Conservation (phyloP, 2,113 vertebrate genomes). For the Neoarius graeffei region DNA sequence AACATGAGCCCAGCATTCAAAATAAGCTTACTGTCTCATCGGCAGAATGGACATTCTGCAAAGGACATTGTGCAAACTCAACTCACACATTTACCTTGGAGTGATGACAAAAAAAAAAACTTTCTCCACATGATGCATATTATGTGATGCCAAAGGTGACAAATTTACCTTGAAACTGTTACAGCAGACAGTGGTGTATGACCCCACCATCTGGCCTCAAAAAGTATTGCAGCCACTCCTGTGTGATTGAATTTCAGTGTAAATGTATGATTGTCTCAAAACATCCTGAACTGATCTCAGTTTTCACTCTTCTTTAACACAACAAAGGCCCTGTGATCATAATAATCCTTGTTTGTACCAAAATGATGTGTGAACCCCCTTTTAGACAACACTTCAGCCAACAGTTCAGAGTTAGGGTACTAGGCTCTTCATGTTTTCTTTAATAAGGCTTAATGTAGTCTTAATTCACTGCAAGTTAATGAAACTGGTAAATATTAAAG, state of each 20-base stretch:
- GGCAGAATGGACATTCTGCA: not conserved
- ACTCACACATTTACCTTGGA: conserved; percentile 16
- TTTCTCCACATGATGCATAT: not conserved
- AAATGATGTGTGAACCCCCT: not conserved
- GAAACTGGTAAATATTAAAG: conserved; percentile 16
- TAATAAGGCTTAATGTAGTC: conserved; percentile 9
- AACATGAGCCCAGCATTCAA: conserved; percentile 37
- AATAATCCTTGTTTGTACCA: conserved; percentile 17
- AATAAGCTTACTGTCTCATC: conserved; percentile 27
- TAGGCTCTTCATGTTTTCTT: conserved; percentile 4
- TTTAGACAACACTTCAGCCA: conserved; percentile 5
- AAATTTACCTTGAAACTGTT: conserved; percentile 3
- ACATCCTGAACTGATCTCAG: conserved; percentile 12
- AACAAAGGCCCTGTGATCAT: conserved; percentile 26
- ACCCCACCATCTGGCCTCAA: conserved; percentile 43
- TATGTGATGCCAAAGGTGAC: conserved; percentile 46
- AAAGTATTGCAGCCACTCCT: conserved; percentile 37
- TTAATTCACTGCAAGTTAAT: conserved; percentile 18
- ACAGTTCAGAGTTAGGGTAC: not conserved
- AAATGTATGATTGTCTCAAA: not conserved
- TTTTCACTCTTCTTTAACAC: conserved; percentile 21
- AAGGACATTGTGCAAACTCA: conserved; percentile 12
- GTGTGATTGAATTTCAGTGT: not conserved
- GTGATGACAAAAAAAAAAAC: conserved; percentile 2
- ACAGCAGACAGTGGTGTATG: conserved; percentile 17